phyloP scores from a whole-genome alignment of 2,113 vertebrate genomes.

The Sterna hirundo region DNA sequence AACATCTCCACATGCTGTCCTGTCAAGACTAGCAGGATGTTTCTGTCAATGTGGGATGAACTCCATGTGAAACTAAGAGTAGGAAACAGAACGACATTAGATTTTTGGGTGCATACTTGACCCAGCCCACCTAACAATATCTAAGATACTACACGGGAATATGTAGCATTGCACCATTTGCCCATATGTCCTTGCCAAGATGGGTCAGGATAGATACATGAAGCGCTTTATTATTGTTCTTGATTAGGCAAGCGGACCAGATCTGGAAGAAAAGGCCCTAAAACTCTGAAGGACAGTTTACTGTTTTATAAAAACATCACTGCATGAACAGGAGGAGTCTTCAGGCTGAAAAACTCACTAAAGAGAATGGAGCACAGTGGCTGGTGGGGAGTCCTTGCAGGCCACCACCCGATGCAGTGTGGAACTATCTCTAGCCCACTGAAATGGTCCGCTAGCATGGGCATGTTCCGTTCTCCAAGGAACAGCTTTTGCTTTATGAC shows the following conservation, averaged over 20 bases:
- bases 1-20: conserved; percentile 91
- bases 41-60: conserved; percentile 88
- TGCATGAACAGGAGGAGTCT: neutral
- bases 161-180: neutral
- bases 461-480: neutral
- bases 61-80: conserved; percentile 89
- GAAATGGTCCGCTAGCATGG: neutral
- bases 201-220: neutral
- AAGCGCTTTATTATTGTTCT: neutral
- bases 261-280: neutral
- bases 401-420: neutral
- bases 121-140: neutral
- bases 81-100: neutral
- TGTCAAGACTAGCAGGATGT: conserved; percentile 88
- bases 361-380: neutral
- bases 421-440: neutral
- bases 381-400: neutral
- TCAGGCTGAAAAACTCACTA: neutral
- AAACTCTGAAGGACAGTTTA: neutral
- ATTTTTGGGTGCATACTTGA: neutral
- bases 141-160: neutral
- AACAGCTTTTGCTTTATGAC: neutral
- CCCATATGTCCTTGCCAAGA: neutral
- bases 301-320: neutral
- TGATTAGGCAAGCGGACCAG: neutral